Conservation (phyloP, 2,113 vertebrate genomes). For the Peromyscus maniculatus region DNA sequence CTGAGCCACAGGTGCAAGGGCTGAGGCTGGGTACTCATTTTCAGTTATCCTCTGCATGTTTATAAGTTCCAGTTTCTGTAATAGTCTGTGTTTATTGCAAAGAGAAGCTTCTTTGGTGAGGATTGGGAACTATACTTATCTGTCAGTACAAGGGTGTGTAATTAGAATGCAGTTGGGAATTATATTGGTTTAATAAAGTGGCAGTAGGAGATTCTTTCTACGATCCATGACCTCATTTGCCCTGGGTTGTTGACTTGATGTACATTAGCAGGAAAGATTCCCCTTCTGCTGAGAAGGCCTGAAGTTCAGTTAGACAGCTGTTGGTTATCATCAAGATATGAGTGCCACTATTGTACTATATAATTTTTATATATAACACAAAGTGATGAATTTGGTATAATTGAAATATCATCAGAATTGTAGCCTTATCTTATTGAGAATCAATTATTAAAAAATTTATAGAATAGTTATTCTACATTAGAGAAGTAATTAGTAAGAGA, state of each 20-base stretch:
- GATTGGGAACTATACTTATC: neutral
- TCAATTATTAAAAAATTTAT: slow-evolving; percentile 70
- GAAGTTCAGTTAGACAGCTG: neutral
- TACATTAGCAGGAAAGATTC: neutral
- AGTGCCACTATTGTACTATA: neutral
- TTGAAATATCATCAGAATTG: slow-evolving; percentile 74
- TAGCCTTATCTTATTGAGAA: slow-evolving; percentile 41
- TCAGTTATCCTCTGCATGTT: neutral
- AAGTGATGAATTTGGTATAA: slow-evolving; percentile 63
- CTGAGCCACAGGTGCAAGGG: neutral
- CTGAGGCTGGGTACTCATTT: neutral
- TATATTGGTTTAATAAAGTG: neutral
- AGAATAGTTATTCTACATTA: slow-evolving; percentile 63
- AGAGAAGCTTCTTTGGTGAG: neutral
- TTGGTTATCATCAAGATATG: neutral
- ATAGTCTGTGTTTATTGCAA: neutral
- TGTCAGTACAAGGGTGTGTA: neutral
- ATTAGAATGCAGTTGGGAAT: neutral
- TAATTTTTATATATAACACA: neutral
- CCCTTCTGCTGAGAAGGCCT: neutral
- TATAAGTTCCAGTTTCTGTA: neutral
- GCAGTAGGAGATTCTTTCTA: neutral
- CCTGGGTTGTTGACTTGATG: neutral
- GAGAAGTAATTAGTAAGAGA: slow-evolving; percentile 43
- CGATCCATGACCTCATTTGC: neutral